A percentile compares a stretch with the other conserved stretches of the same genome.
Evolutionary conservation across 1,140 invertebrate genomes (phyloP).

Genomic region (Cepaea nemoralis): DNA sequence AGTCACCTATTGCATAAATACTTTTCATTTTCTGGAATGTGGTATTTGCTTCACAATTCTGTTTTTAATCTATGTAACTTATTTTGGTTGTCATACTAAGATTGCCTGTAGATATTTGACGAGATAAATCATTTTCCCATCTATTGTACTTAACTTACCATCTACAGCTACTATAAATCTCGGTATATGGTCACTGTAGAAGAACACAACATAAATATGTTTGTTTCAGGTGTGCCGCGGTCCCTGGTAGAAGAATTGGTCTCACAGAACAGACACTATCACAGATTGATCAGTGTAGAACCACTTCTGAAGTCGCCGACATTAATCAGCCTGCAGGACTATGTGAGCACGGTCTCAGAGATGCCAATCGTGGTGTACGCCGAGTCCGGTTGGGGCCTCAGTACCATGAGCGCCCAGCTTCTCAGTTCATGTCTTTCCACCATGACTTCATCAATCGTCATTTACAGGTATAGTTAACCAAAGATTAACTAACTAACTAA

Average conservation of each 20-base stretch:
- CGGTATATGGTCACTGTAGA: too few relatives aligned
- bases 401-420: constrained; percentile 10
- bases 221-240: constrained; percentile 19
- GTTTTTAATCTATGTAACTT: too few relatives aligned
- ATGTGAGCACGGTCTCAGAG: neutral
- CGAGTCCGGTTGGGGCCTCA: constrained; percentile 17
- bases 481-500: too few relatives aligned
- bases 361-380: constrained; percentile 28
- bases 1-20: too few relatives aligned
- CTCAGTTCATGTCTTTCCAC: neutral
- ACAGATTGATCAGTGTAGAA: neutral
- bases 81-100: too few relatives aligned
- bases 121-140: too few relatives aligned
- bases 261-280: constrained; percentile 16
- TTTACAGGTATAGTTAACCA: neutral
- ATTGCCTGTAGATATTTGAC: too few relatives aligned
- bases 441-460: neutral
- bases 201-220: too few relatives aligned
- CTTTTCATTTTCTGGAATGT: too few relatives aligned
- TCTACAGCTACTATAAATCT: too few relatives aligned
- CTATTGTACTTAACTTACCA: too few relatives aligned
- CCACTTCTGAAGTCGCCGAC: constrained; percentile 15
- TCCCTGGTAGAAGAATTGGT: constrained; percentile 32
- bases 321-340: constrained; percentile 20
- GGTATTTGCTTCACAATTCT: too few relatives aligned